Evolutionary conservation across 2,113 vertebrate genomes (phyloP).

Genomic region (Pycnonotus jocosus): DNA sequence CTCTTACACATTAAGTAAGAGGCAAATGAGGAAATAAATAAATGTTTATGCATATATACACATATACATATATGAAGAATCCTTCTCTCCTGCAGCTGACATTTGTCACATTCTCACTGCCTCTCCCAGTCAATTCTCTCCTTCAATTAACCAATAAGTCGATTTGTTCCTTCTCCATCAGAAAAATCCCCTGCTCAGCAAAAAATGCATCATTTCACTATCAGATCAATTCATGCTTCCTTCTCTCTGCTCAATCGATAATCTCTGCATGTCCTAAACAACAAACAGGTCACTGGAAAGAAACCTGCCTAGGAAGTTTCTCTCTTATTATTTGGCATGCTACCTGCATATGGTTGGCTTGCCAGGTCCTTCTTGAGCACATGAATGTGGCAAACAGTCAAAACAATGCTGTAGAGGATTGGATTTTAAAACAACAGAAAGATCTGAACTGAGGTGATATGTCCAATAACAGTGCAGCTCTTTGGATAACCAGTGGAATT

Average conservation of each 20-base stretch:
- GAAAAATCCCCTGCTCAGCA: constrained; percentile 29
- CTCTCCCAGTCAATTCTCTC: not conserved
- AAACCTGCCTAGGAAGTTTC: not conserved
- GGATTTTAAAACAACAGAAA: not conserved
- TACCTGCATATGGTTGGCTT: accelerated
- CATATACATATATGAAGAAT: not conserved
- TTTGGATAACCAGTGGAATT: not conserved
- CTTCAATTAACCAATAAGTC: constrained; percentile 49
- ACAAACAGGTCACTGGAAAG: not conserved
- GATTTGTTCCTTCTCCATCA: not conserved
- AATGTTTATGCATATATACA: not conserved
- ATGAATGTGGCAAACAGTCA: accelerated
- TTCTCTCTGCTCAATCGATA: not conserved
- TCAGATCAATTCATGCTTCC: constrained; percentile 32
- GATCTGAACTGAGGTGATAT: not conserved
- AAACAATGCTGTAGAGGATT: not conserved
- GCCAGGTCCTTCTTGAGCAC: accelerated
- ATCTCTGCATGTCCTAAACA: not conserved
- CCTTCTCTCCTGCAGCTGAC: not conserved
- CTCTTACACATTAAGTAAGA: not conserved
- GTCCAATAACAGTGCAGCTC: not conserved
- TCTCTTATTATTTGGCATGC: not conserved
- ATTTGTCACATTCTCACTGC: not conserved
- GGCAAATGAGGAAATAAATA: not conserved
- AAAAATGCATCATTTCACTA: constrained; percentile 1